These are phyloP conservation scores for Spinibarbus caldwelli DNA, from an alignment of 2,797 vertebrate genomes.

Conservation along the genomic window DNA sequence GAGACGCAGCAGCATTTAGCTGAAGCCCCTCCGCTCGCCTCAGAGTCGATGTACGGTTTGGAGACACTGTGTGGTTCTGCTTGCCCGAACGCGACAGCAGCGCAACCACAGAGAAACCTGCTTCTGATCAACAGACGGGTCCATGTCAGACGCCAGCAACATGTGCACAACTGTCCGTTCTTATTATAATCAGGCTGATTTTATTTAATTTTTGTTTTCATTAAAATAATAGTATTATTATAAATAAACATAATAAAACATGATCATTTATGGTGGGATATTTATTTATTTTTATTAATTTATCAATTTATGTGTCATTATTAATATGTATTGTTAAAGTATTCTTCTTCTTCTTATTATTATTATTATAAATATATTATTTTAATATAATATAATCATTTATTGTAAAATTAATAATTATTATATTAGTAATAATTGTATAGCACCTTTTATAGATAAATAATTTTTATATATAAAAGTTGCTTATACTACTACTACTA, in stretches of 20 bases:
- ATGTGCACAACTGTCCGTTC: background rate
- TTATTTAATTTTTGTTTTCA: background rate
- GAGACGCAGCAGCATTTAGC: conserved; percentile 30
- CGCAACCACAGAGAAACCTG: conserved; percentile 18
- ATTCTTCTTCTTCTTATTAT: too few relatives aligned
- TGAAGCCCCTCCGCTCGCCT: background rate
- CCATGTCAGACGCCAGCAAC: background rate
- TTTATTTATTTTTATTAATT: background rate
- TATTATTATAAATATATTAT: background rate
- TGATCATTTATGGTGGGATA: background rate
- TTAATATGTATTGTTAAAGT: background rate
- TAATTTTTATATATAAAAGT: too few relatives aligned
- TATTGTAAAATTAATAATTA: too few relatives aligned
- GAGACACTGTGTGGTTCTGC: conserved; percentile 5
- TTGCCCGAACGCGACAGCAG: conserved; percentile 11
- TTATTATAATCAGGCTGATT: background rate
- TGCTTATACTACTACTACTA: too few relatives aligned
- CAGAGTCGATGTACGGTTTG: conserved; percentile 12
- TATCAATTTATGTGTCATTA: too few relatives aligned
- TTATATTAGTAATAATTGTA: too few relatives aligned
- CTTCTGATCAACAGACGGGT: conserved; percentile 26
- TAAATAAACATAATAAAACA: background rate
- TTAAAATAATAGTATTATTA: too few relatives aligned
- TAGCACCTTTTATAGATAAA: too few relatives aligned
- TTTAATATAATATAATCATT: too few relatives aligned